phyloP scores from a whole-genome alignment of 2,888 invertebrate genomes.

The Eupelmus urozonus region DNA sequence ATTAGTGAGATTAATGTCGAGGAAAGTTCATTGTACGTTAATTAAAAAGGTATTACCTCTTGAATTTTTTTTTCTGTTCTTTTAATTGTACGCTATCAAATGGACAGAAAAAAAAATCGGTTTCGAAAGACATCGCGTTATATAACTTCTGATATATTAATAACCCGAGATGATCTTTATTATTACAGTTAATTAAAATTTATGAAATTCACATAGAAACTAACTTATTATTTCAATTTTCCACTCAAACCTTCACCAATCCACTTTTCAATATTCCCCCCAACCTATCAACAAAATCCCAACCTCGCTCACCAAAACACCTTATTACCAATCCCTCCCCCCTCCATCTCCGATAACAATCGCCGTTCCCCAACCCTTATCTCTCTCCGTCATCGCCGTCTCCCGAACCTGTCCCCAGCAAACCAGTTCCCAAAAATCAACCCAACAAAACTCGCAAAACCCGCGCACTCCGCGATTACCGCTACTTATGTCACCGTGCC shows the following conservation, averaged over 20 bases:
- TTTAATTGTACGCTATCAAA: background rate
- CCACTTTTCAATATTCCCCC: background rate
- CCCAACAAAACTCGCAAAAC: background rate
- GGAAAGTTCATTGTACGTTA: constrained; percentile 26
- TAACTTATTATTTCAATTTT: background rate
- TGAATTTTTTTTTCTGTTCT: background rate
- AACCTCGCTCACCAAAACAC: background rate
- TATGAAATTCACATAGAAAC: too few relatives aligned
- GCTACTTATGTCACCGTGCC: constrained; percentile 19
- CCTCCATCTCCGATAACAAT: too few relatives aligned
- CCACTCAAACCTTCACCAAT: background rate
- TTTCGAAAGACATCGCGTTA: background rate
- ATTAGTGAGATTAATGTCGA: constrained; percentile 25
- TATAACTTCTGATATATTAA: background rate
- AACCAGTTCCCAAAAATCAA: constrained; percentile 3
- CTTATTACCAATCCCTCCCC: background rate
- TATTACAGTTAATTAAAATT: too few relatives aligned
- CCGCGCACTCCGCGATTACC: background rate
- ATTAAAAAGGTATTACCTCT: constrained; percentile 25
- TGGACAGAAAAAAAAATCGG: background rate
- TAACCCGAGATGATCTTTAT: too few relatives aligned
- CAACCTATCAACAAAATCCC: background rate
- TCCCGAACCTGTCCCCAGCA: background rate
- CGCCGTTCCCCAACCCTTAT: background rate
- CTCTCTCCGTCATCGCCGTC: background rate